Conservation (phyloP, 2,113 vertebrate genomes). For the Anarrhichthys ocellatus region DNA sequence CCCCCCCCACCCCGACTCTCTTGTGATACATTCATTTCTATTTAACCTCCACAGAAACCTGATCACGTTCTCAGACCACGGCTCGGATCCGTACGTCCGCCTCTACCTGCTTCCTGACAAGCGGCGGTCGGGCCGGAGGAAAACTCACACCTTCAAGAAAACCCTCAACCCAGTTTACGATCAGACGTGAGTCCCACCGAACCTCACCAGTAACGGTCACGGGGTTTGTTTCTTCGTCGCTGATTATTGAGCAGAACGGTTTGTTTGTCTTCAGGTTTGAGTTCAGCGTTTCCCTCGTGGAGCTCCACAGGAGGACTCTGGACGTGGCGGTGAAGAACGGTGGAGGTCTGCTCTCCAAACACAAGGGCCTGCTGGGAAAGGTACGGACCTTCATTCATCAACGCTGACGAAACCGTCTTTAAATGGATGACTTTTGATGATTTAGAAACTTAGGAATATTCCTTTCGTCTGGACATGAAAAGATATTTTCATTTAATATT, state of each 20-base stretch:
- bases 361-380: conserved; percentile 97
- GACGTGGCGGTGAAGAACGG: conserved; percentile 98
- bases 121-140: conserved; percentile 93
- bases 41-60: conserved; percentile 85
- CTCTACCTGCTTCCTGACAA: conserved; percentile 97
- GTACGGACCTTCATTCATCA: conserved; percentile 64
- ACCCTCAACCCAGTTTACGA: conserved; percentile 92
- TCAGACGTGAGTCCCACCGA: conserved; percentile 86
- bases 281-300: conserved; percentile 91
- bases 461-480: not conserved
- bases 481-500: not conserved
- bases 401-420: not conserved
- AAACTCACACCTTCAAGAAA: conserved; percentile 94
- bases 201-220: too few species aligned
- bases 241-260: not conserved
- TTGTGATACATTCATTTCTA: not conserved
- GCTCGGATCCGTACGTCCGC: conserved; percentile 94
- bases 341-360: conserved; percentile 94
- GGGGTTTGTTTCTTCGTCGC: not conserved
- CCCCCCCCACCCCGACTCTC: not conserved
- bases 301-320: conserved; percentile 91
- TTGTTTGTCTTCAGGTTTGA: conserved; percentile 86
- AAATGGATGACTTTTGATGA: not conserved
- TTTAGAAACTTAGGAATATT: not conserved
- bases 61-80: conserved; percentile 92